These are phyloP conservation scores for Antedon mediterranea DNA, from an alignment of 53 echinoderm and acorn worm species.

Conservation along the genomic window DNA sequence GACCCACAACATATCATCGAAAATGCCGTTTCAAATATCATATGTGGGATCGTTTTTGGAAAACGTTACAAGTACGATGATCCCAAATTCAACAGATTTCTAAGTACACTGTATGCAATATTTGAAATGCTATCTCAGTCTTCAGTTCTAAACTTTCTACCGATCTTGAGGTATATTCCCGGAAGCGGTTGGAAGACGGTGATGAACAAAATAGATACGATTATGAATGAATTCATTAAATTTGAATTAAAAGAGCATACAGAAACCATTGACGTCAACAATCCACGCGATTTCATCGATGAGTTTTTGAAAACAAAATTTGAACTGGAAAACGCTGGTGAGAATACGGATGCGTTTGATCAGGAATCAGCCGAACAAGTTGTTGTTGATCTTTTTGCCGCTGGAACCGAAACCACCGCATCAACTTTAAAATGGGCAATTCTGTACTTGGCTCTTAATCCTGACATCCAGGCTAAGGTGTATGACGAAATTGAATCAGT, in stretches of 20 bases:
- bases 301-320: background rate
- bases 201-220: too few species aligned
- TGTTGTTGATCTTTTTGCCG: slow-evolving; percentile 32
- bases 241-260: background rate
- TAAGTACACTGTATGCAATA: slow-evolving; percentile 8
- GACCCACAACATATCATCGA: too few species aligned
- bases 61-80: too few species aligned
- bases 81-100: slow-evolving; percentile 10
- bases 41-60: too few species aligned
- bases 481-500: slow-evolving; percentile 27
- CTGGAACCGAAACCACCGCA: slow-evolving; percentile 39
- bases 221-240: background rate
- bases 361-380: slow-evolving; percentile 21
- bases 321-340: background rate
- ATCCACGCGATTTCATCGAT: background rate
- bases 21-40: too few species aligned
- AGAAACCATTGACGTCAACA: background rate
- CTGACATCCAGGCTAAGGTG: slow-evolving; percentile 13
- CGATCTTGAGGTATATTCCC: slow-evolving; percentile 19
- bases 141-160: slow-evolving; percentile 25
- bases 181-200: background rate
- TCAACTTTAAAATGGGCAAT: slow-evolving; percentile 27
- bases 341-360: slow-evolving; percentile 9
- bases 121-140: slow-evolving; percentile 20
- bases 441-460: slow-evolving; percentile 5